Evolutionary conservation across 2,888 invertebrate genomes (phyloP).

Genomic region (Drosophila fungiperda): DNA sequence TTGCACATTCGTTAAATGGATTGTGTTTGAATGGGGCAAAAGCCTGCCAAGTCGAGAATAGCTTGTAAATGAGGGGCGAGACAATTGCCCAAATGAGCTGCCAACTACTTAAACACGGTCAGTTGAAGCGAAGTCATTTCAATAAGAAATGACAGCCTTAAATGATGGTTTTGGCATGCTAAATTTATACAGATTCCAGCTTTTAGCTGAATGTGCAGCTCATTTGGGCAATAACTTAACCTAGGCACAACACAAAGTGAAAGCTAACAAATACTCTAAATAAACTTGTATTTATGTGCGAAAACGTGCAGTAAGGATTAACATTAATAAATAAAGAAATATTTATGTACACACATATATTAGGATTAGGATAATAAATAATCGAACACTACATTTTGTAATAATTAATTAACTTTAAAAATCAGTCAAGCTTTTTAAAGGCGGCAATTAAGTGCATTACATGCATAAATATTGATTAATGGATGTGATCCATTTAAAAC

Average conservation of each 20-base stretch:
- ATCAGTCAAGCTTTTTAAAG: slow-evolving; percentile 21
- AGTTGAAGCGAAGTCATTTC: slow-evolving; percentile 21
- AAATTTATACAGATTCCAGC: not conserved
- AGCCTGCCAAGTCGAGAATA: slow-evolving; percentile 86
- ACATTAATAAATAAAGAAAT: not conserved
- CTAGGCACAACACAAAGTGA: slow-evolving; percentile 68
- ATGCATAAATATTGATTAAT: slow-evolving; percentile 44
- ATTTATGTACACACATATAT: not conserved
- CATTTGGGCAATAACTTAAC: slow-evolving; percentile 83
- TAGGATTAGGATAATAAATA: not conserved
- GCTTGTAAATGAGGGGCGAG: slow-evolving; percentile 80
- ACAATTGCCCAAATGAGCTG: slow-evolving; percentile 82
- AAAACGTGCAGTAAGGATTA: slow-evolving; percentile 29
- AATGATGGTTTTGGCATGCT: slow-evolving; percentile 24
- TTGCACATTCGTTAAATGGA: slow-evolving; percentile 62
- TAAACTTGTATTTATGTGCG: slow-evolving; percentile 9
- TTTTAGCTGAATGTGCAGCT: slow-evolving; percentile 53
- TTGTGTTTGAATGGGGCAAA: slow-evolving; percentile 73
- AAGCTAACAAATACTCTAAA: slow-evolving; percentile 7
- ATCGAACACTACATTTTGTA: not conserved
- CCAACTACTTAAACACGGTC: slow-evolving; percentile 8
- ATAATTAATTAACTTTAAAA: not conserved
- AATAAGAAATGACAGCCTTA: slow-evolving; percentile 14
- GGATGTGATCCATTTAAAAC: slow-evolving; percentile 32
- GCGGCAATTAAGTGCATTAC: slow-evolving; percentile 18